A percentile compares a stretch with the other conserved stretches of the same genome.
phyloP scores from a whole-genome alignment of 1,140 invertebrate species.

The Coenobita brevimanus region DNA sequence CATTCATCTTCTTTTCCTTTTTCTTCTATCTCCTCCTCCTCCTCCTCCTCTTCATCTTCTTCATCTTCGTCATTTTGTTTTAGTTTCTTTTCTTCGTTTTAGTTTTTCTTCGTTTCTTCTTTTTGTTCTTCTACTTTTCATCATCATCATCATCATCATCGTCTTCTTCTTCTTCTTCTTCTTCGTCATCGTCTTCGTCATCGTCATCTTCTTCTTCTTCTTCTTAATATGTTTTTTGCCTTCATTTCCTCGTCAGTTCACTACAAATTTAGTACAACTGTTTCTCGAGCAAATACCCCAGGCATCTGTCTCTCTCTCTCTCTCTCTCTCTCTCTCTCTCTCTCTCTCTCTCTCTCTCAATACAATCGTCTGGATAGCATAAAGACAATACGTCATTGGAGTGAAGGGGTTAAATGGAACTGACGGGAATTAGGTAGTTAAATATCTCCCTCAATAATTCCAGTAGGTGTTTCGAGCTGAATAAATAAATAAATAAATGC shows the following conservation, averaged over 20 bases:
- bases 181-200: not conserved
- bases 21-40: not conserved
- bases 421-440: too few relatives aligned
- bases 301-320: slow-evolving; percentile 31
- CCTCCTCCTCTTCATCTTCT: not conserved
- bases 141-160: not conserved
- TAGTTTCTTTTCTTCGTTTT: not conserved
- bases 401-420: too few relatives aligned
- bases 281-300: not conserved
- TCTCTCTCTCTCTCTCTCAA: not conserved
- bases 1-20: not conserved
- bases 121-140: not conserved
- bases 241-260: not conserved
- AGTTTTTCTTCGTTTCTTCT: not conserved
- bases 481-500: too few relatives aligned
- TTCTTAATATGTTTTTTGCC: not conserved
- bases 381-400: too few relatives aligned
- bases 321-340: slow-evolving; percentile 29
- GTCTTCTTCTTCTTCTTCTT: not conserved
- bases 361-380: too few relatives aligned
- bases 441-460: too few relatives aligned
- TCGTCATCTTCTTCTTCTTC: not conserved
- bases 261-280: not conserved
- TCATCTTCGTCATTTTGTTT: not conserved
- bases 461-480: too few relatives aligned